phyloP scores from a whole-genome alignment of 1,140 invertebrate genomes.

The Trachymyrmex cornetzi region DNA sequence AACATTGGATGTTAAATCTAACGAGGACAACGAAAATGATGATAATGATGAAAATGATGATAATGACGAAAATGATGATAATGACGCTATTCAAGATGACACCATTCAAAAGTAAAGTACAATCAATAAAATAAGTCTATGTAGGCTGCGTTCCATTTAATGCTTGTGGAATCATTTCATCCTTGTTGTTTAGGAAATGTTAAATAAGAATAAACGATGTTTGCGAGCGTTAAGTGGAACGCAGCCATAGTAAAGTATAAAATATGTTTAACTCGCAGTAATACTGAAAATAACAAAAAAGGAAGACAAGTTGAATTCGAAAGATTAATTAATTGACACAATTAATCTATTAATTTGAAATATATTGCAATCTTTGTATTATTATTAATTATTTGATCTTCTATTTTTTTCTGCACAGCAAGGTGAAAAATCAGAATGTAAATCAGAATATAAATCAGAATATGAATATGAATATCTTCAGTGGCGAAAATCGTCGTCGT shows the following conservation, averaged over 20 bases:
- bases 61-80: neutral
- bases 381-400: neutral
- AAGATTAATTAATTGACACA: neutral
- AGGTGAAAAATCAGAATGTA: too few relatives aligned
- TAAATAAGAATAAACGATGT: too few relatives aligned
- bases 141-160: too few relatives aligned
- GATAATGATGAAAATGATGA: neutral
- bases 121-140: neutral
- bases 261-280: neutral
- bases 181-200: too few relatives aligned
- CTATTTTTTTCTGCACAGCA: slow-evolving; percentile 11
- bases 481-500: neutral
- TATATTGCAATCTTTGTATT: neutral
- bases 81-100: neutral
- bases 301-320: neutral
- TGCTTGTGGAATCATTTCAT: too few relatives aligned
- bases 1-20: too few relatives aligned
- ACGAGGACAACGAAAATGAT: neutral
- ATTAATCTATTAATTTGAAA: neutral
- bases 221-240: too few relatives aligned
- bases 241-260: neutral
- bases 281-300: neutral
- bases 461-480: neutral
- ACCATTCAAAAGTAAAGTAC: slow-evolving; percentile 24
- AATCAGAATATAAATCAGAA: neutral